Conservation (phyloP, 2,888 invertebrate genomes). For the Marasmarcha lunaedactyla region DNA sequence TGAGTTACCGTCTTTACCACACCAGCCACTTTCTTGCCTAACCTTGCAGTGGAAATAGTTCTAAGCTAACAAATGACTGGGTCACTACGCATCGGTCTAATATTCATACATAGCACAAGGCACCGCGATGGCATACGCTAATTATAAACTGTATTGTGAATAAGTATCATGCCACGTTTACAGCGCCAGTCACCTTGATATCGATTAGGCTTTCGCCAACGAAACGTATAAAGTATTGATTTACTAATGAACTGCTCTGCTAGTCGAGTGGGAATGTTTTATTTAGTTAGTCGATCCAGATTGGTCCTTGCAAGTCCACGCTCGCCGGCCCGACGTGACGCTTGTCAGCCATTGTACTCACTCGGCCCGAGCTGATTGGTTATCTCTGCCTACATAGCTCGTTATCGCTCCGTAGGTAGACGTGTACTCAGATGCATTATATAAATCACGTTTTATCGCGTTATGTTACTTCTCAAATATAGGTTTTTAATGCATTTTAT, state of each 20-base stretch:
- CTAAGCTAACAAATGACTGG: slow-evolving; percentile 5
- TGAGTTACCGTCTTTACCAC: slow-evolving; percentile 32
- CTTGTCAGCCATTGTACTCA: not conserved
- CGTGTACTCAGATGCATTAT: too few relatives aligned
- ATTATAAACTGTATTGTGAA: slow-evolving; percentile 39
- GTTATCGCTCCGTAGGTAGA: too few relatives aligned
- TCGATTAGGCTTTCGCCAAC: slow-evolving; percentile 35
- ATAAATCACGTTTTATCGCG: too few relatives aligned
- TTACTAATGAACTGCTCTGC: slow-evolving; percentile 11
- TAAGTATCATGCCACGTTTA: slow-evolving; percentile 33
- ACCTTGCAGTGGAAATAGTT: slow-evolving; percentile 17
- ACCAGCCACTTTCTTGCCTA: too few relatives aligned
- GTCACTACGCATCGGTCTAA: not conserved
- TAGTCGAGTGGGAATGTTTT: not conserved
- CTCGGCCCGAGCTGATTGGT: too few relatives aligned
- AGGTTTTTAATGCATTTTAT: too few relatives aligned
- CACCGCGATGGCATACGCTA: slow-evolving; percentile 37
- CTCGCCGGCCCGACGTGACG: not conserved
- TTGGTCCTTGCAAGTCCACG: not conserved
- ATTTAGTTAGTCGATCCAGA: not conserved
- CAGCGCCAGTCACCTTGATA: slow-evolving; percentile 45
- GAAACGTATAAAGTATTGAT: slow-evolving; percentile 18
- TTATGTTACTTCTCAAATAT: too few relatives aligned
- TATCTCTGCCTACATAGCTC: too few relatives aligned
- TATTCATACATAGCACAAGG: not conserved